These are phyloP conservation scores for Zapornia atra DNA, from an alignment of 2,113 vertebrate species.

Conservation along the genomic window DNA sequence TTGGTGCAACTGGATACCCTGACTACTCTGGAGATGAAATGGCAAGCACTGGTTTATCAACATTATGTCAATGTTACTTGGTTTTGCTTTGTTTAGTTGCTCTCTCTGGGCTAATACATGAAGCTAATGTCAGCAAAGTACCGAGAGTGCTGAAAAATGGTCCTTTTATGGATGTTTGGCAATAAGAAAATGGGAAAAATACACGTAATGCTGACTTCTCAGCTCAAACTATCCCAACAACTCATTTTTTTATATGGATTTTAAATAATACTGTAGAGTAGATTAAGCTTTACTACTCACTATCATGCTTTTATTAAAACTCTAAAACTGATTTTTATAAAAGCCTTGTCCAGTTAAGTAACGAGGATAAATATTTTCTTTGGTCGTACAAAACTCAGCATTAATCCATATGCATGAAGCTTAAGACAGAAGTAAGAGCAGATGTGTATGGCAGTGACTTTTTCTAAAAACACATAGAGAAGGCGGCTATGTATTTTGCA, in stretches of 20 bases:
- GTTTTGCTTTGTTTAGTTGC: background rate
- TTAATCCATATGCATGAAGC: background rate
- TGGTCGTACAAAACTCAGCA: background rate
- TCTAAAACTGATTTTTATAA: conserved; percentile 16
- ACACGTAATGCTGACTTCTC: background rate
- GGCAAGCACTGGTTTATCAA: background rate
- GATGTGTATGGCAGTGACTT: background rate
- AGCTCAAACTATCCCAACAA: background rate
- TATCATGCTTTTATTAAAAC: conserved; percentile 6
- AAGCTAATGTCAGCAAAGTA: background rate
- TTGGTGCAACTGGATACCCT: background rate
- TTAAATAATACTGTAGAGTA: background rate
- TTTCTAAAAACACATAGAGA: background rate
- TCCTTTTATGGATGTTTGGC: background rate
- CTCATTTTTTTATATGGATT: background rate
- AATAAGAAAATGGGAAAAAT: background rate
- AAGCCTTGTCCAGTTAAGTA: conserved; percentile 9
- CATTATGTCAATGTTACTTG: background rate
- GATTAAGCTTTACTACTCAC: conserved; percentile 38
- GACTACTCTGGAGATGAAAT: background rate
- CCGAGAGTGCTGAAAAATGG: background rate
- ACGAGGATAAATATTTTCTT: conserved; percentile 20
- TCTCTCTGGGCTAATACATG: background rate
- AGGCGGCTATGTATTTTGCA: background rate
- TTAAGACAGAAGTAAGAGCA: background rate